phyloP scores from a whole-genome alignment of 1,140 invertebrate species.

The Calosoma granatense region DNA sequence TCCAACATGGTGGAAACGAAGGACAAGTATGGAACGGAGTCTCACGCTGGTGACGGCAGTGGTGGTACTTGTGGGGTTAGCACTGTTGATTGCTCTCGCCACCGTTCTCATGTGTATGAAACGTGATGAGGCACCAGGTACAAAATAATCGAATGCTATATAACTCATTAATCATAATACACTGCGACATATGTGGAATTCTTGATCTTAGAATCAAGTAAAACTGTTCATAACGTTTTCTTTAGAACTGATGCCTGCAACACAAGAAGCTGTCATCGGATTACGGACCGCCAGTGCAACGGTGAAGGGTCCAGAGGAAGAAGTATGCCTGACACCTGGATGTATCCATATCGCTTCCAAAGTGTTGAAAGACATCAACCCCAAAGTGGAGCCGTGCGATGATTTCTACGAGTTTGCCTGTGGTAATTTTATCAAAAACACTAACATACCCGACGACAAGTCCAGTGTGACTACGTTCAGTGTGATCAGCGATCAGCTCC shows the following conservation, averaged over 20 bases:
- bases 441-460: slow-evolving; percentile 71
- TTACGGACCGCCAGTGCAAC: slow-evolving; percentile 15
- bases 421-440: slow-evolving; percentile 60
- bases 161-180: background rate
- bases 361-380: slow-evolving; percentile 62
- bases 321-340: slow-evolving; percentile 49
- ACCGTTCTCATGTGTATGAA: slow-evolving; percentile 33
- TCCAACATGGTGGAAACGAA: slow-evolving; percentile 77
- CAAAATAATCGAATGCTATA: slow-evolving; percentile 14
- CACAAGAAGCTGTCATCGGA: slow-evolving; percentile 33
- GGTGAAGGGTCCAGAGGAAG: slow-evolving; percentile 17
- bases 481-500: slow-evolving; percentile 65
- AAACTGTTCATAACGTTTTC: background rate
- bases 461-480: slow-evolving; percentile 70
- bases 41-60: slow-evolving; percentile 55
- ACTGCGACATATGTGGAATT: background rate
- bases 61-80: slow-evolving; percentile 50
- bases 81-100: slow-evolving; percentile 54
- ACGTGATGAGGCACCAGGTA: slow-evolving; percentile 13
- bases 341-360: slow-evolving; percentile 63
- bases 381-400: slow-evolving; percentile 70
- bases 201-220: background rate
- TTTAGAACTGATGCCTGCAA: slow-evolving; percentile 33
- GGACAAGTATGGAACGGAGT: slow-evolving; percentile 66
- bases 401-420: slow-evolving; percentile 84